These are phyloP conservation scores for Cremastobaeus sp. DNA, from an alignment of 2,888 invertebrate species.

Conservation along the genomic window DNA sequence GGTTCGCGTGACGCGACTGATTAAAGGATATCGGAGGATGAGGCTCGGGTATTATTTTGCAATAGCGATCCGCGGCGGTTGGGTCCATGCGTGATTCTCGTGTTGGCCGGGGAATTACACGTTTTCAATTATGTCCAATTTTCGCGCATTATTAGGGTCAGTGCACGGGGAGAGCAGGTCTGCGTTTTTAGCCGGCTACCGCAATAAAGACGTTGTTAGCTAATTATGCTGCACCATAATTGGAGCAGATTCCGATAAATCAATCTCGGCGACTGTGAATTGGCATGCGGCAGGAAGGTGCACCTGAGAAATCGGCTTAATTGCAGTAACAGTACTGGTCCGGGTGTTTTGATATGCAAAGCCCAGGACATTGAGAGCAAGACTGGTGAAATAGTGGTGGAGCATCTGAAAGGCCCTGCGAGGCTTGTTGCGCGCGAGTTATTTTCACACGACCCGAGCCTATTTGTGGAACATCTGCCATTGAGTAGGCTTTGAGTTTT, in stretches of 20 bases:
- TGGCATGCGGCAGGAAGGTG: too few species aligned
- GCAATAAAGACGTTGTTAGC: slow-evolving; percentile 2
- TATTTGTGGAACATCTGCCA: slow-evolving; percentile 44
- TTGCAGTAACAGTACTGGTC: too few species aligned
- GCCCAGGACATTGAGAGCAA: too few species aligned
- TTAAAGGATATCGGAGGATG: slow-evolving; percentile 65
- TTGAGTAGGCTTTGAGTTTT: slow-evolving; percentile 17
- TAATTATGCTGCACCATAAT: neutral
- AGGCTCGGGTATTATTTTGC: slow-evolving; percentile 54
- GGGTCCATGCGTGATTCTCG: slow-evolving; percentile 48
- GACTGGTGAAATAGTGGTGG: neutral
- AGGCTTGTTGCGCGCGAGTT: slow-evolving; percentile 5
- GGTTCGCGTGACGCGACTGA: slow-evolving; percentile 70
- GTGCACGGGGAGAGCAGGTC: too few species aligned
- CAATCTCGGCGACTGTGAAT: neutral
- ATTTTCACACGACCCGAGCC: slow-evolving; percentile 37
- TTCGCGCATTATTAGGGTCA: slow-evolving; percentile 31
- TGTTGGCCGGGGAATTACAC: slow-evolving; percentile 23
- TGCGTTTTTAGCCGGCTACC: neutral
- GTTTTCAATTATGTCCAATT: slow-evolving; percentile 44
- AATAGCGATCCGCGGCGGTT: slow-evolving; percentile 45
- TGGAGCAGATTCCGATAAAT: too few species aligned
- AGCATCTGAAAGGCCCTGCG: too few species aligned
- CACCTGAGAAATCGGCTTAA: too few species aligned
- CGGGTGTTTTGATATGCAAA: too few species aligned